Conservation (phyloP, 2,113 vertebrate species). For the Oncorhynchus tshawytscha region DNA sequence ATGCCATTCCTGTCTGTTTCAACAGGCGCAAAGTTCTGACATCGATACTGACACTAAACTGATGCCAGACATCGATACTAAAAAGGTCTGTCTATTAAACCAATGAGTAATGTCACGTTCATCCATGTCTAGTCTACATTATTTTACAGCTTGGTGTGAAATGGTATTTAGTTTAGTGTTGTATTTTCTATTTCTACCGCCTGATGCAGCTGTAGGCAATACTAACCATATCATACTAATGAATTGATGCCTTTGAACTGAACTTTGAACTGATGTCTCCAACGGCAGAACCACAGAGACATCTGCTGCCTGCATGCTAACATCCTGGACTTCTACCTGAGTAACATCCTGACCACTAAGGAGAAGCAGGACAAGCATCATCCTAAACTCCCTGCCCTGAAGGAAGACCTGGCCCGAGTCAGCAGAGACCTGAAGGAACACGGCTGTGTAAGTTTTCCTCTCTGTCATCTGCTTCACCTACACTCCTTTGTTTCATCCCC, state of each 20-base stretch:
- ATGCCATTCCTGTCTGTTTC: neutral
- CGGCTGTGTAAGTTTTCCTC: conserved; percentile 25
- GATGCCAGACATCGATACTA: conserved; percentile 26
- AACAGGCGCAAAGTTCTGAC: conserved; percentile 47
- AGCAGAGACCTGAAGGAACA: conserved; percentile 53
- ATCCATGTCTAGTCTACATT: too few relatives aligned
- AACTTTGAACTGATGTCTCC: too few relatives aligned
- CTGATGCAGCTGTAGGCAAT: too few relatives aligned
- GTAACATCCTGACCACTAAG: conserved; percentile 60
- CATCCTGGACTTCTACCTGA: conserved; percentile 63
- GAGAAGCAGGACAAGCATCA: conserved; percentile 1
- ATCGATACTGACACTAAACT: conserved; percentile 47
- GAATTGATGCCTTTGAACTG: too few relatives aligned
- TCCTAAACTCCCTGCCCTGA: conserved; percentile 53
- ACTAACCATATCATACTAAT: too few relatives aligned
- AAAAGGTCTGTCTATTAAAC: conserved; percentile 5
- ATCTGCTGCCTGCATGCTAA: conserved; percentile 77
- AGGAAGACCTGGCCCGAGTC: conserved; percentile 62
- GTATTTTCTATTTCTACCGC: too few relatives aligned
- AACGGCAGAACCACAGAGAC: conserved; percentile 15
- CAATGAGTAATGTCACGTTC: too few relatives aligned
- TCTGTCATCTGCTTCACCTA: neutral
- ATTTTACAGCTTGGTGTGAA: neutral
- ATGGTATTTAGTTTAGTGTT: too few relatives aligned
- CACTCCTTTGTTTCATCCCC: neutral